Percentiles rank a stretch among this genome's conserved stretches.
These are phyloP conservation scores for Octodonta nipae DNA, from an alignment of 2,888 invertebrate species.

Conservation along the genomic window DNA sequence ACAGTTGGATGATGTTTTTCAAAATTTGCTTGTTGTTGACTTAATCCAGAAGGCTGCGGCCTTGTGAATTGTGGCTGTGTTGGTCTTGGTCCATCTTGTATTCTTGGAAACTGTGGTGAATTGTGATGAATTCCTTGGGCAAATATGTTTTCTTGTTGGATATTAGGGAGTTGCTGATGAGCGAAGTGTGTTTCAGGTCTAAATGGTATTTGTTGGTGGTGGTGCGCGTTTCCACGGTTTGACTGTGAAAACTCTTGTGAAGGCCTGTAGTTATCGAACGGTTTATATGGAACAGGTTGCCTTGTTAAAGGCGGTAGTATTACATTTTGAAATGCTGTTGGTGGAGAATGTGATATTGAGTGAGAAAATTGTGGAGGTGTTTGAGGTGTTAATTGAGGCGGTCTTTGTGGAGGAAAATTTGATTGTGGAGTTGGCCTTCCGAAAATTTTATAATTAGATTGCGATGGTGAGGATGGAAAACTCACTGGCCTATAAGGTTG, in stretches of 20 bases:
- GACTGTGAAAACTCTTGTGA: slow-evolving; percentile 13
- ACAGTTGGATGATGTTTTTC: too few relatives aligned
- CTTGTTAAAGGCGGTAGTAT: slow-evolving; percentile 20
- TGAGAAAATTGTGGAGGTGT: slow-evolving; percentile 16
- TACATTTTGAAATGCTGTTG: slow-evolving; percentile 25
- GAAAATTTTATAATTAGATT: slow-evolving; percentile 11
- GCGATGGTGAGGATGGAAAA: slow-evolving; percentile 11
- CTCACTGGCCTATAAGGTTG: slow-evolving; percentile 44
- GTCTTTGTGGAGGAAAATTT: slow-evolving; percentile 8
- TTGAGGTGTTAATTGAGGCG: slow-evolving; percentile 8
- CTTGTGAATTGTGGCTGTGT: slow-evolving; percentile 8
- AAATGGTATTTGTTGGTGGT: slow-evolving; percentile 17
- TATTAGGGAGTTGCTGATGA: slow-evolving; percentile 22
- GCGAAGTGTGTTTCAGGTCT: slow-evolving; percentile 41
- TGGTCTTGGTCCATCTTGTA: too few relatives aligned
- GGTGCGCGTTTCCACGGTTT: slow-evolving; percentile 30
- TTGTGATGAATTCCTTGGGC: slow-evolving; percentile 12
- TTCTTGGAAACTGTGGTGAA: too few relatives aligned
- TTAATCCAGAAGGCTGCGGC: neutral
- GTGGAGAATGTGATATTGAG: slow-evolving; percentile 15
- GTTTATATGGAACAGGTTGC: slow-evolving; percentile 29
- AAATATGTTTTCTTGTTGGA: slow-evolving; percentile 14
- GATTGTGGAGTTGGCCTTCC: slow-evolving; percentile 11
- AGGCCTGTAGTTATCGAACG: slow-evolving; percentile 21
- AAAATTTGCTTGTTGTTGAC: too few relatives aligned